Evolutionary conservation across 1,140 invertebrate species (phyloP).

Genomic region (Drosophila orena): DNA sequence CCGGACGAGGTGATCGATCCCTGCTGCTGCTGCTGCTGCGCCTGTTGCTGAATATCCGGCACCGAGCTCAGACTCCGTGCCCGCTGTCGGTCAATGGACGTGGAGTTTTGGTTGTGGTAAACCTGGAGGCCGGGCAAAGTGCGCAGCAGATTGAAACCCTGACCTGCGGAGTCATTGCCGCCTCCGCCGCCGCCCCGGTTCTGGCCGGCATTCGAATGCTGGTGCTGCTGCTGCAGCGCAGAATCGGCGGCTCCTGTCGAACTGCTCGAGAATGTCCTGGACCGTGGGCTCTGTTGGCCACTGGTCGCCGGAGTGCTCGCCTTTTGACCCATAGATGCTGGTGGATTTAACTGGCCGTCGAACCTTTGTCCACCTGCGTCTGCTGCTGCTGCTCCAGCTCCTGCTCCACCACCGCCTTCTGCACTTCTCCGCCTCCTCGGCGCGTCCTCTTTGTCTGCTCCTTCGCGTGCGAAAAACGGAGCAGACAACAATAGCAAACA

Average conservation of each 20-base stretch:
- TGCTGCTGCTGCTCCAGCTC: background rate
- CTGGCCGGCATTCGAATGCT: constrained; percentile 2
- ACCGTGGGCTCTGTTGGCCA: constrained; percentile 88
- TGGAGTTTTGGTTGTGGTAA: constrained; percentile 85
- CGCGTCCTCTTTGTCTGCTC: constrained; percentile 41
- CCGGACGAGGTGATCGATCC: constrained; percentile 42
- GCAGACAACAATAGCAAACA: constrained; percentile 81
- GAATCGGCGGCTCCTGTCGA: constrained; percentile 89
- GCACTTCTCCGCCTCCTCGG: constrained; percentile 1
- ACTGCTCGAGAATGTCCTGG: constrained; percentile 91
- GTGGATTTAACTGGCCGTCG: constrained; percentile 8
- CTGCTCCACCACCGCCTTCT: constrained; percentile 4
- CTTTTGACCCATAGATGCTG: constrained; percentile 90
- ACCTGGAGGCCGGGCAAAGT: constrained; percentile 90
- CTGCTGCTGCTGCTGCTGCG: constrained; percentile 58
- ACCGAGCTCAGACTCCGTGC: constrained; percentile 93
- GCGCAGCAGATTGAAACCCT: constrained; percentile 90
- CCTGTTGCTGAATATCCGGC: constrained; percentile 88
- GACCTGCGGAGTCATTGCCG: constrained; percentile 85
- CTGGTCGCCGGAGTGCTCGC: constrained; percentile 91
- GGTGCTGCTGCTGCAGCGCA: constrained; percentile 27
- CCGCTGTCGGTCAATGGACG: constrained; percentile 88
- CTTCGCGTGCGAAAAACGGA: constrained; percentile 44
- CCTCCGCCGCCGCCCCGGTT: constrained; percentile 32
- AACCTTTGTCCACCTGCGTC: constrained; percentile 4